Percentiles rank a stretch among this genome's conserved stretches.
phyloP scores from a whole-genome alignment of 1,140 invertebrate genomes.

The Spodoptera frugiperda region DNA sequence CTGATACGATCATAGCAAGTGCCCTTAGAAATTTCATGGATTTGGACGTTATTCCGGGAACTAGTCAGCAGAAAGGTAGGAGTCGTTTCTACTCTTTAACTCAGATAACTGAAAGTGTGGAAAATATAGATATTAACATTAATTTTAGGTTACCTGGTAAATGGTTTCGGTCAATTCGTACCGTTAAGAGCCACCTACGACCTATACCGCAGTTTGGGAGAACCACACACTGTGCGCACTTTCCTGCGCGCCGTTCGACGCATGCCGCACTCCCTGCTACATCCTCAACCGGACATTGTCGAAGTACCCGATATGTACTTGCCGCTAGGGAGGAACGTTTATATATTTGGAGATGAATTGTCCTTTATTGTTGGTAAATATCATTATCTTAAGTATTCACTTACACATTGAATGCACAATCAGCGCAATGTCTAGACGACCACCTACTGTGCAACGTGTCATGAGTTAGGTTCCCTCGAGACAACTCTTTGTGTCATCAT shows the following conservation, averaged over 20 bases:
- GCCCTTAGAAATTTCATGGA: constrained; percentile 85
- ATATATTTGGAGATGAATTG: constrained; percentile 74
- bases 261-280: constrained; percentile 57
- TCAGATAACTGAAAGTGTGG: neutral
- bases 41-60: constrained; percentile 77
- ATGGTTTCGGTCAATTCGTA: constrained; percentile 76
- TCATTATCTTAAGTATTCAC: too few species aligned
- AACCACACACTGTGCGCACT: constrained; percentile 80
- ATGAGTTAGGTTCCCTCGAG: too few species aligned
- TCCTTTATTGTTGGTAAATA: constrained; percentile 63
- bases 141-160: constrained; percentile 72
- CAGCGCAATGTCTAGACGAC: too few species aligned
- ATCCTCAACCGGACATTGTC: constrained; percentile 48
- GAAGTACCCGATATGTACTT: constrained; percentile 53
- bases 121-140: neutral
- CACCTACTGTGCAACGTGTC: too few species aligned
- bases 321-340: constrained; percentile 67
- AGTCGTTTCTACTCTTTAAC: neutral
- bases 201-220: constrained; percentile 82
- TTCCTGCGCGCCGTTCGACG: constrained; percentile 74
- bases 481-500: too few species aligned
- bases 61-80: constrained; percentile 76
- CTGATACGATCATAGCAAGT: constrained; percentile 78
- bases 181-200: constrained; percentile 83
- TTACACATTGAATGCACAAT: too few species aligned